Evolutionary conservation across 1,140 invertebrate genomes (phyloP), one percentile per base, ranked within the genome.

Genomic region (Drosophila tristis): DNA sequence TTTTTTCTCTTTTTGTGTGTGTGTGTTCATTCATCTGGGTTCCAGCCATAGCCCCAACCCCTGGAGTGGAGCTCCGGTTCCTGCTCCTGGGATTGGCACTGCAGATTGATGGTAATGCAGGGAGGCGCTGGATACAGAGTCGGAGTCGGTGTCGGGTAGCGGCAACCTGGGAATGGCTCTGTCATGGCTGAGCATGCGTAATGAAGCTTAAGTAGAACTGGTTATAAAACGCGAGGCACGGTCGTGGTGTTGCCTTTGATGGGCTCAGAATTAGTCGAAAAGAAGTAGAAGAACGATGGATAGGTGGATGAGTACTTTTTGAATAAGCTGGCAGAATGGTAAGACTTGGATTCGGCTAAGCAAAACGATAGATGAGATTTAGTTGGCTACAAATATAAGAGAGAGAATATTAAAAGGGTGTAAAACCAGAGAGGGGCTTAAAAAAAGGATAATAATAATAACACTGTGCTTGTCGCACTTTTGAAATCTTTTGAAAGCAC

Each of bases 181-280:
- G 82, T 89, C 82, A 87, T 86, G 82, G 82, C 82, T 86, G 84
- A 87, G 82, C 82, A 86, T 86, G 82, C 82, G 82, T 86, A 86
- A 86, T 86, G 82, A 86, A 86, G 82, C 82, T 86, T 86, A 86
- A 86, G 82, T 87, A 86, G 82, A 86, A 87, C 82, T 86, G 82
- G 82, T 86, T 86, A 87, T 86, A 87, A 78, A 61, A 75, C 56
- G 60, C 16, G 15, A 63, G 44, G 51, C 50, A 64, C 44, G 35
- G 50, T 57, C 57, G 51, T 65, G 62, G 55, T 44, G 45, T 45
- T 67, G 47, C 48, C 61, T 20, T 26, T 48, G 44, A 54, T 44
- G 44, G 13, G 15, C 35, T 66, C 43, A 47, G 59, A 25, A 62
- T 39, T 39, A 13, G 11, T 39, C 3, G 35, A 11, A 39, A 39